Conservation (phyloP, 2,797 vertebrate genomes). For the Thamnophis elegans region DNA sequence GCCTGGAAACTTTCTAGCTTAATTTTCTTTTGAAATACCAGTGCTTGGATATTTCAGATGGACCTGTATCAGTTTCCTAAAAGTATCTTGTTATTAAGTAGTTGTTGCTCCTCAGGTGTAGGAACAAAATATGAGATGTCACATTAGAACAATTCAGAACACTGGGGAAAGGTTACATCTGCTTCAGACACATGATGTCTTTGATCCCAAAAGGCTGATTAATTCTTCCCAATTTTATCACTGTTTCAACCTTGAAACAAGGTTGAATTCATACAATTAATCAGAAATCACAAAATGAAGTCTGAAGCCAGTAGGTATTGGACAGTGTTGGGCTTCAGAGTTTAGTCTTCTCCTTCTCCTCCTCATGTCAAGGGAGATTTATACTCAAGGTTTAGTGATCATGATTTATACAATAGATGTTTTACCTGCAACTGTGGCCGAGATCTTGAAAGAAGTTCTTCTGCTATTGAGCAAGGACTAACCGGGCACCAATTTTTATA, state of each 20-base stretch:
- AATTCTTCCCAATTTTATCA: background rate
- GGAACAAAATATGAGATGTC: background rate
- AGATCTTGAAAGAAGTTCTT: background rate
- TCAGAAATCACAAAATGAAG: background rate
- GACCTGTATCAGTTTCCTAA: background rate
- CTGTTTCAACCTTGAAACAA: too few species aligned
- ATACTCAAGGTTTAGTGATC: background rate
- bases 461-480: background rate
- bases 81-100: background rate
- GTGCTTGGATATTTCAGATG: background rate
- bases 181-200: background rate
- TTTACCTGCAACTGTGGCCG: background rate
- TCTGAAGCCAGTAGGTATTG: background rate
- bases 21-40: background rate
- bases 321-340: background rate
- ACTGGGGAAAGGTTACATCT: background rate
- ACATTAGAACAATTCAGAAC: background rate
- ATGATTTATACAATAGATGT: background rate
- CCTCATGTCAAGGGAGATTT: too few species aligned
- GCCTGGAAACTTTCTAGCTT: background rate
- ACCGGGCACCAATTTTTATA: background rate
- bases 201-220: background rate
- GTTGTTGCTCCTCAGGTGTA: too few species aligned
- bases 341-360: too few species aligned
- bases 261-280: background rate